These are phyloP conservation scores for Porites lutea DNA, from an alignment of 64 coral and sea anemone genomes.

Conservation along the genomic window DNA sequence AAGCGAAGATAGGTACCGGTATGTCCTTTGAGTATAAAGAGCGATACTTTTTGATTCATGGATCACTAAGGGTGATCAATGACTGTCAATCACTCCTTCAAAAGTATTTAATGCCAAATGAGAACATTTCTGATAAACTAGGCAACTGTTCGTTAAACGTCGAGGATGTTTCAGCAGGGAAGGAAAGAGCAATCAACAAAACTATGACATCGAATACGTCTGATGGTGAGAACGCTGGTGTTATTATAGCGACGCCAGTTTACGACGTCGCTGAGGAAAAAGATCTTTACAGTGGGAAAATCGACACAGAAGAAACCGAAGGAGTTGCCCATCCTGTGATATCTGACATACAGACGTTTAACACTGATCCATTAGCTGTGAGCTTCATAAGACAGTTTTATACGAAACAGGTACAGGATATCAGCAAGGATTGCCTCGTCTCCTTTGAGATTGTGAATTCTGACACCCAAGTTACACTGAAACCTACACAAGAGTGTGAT, in stretches of 20 bases:
- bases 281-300: not conserved
- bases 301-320: not conserved
- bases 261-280: not conserved
- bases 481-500: constrained; percentile 10
- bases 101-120: not conserved
- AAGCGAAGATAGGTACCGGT: not conserved
- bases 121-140: not conserved
- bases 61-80: constrained; percentile 15
- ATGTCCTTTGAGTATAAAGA: not conserved
- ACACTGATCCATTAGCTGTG: not conserved
- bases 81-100: not conserved
- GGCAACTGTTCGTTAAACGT: not conserved
- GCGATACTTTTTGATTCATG: not conserved
- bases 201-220: not conserved
- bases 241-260: not conserved
- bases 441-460: not conserved
- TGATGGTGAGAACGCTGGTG: not conserved
- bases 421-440: not conserved
- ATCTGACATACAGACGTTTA: not conserved
- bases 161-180: not conserved
- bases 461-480: not conserved
- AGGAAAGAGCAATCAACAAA: not conserved
- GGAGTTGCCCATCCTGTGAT: not conserved
- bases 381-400: constrained; percentile 1
- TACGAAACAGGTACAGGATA: not conserved